phyloP scores from a whole-genome alignment of 2,888 invertebrate species.

The Copidosoma aretas region DNA sequence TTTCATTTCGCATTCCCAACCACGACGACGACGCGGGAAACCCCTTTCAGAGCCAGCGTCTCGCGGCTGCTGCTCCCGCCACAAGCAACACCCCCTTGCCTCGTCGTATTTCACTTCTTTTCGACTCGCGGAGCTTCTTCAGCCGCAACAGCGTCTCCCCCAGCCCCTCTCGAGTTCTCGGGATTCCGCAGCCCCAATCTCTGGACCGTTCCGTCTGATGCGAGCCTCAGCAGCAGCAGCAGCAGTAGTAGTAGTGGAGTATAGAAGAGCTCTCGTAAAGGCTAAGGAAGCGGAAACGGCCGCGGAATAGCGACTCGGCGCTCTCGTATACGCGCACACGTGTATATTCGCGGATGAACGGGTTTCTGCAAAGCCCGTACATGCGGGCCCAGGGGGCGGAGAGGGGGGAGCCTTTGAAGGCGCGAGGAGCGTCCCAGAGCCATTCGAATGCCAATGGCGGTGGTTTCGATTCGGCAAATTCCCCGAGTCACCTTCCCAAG shows the following conservation, averaged over 20 bases:
- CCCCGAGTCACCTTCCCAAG: not conserved
- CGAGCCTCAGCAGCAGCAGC: no score
- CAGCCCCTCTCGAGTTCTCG: constrained; percentile 3
- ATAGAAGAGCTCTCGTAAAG: not conserved
- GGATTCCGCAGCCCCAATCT: constrained; percentile 15
- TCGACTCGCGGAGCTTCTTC: not conserved
- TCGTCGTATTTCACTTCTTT: constrained; percentile 16
- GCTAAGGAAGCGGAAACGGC: constrained; percentile 26
- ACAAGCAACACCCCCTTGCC: not conserved
- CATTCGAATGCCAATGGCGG: not conserved
- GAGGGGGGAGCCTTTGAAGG: not conserved
- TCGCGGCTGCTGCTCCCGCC: no score
- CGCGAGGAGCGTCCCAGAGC: no score
- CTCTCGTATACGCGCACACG: not conserved
- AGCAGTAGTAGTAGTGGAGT: no score
- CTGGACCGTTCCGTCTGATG: constrained; percentile 1
- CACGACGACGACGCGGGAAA: no score
- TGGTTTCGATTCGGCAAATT: not conserved
- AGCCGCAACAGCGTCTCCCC: not conserved
- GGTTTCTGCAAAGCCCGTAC: not conserved
- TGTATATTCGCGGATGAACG: not conserved
- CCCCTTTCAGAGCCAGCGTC: no score
- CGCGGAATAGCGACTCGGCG: constrained; percentile 7
- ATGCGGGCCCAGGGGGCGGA: not conserved
- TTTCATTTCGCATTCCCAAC: no score